Conservation (phyloP, 2,888 invertebrate species). For the Amblyteles armatorius region DNA sequence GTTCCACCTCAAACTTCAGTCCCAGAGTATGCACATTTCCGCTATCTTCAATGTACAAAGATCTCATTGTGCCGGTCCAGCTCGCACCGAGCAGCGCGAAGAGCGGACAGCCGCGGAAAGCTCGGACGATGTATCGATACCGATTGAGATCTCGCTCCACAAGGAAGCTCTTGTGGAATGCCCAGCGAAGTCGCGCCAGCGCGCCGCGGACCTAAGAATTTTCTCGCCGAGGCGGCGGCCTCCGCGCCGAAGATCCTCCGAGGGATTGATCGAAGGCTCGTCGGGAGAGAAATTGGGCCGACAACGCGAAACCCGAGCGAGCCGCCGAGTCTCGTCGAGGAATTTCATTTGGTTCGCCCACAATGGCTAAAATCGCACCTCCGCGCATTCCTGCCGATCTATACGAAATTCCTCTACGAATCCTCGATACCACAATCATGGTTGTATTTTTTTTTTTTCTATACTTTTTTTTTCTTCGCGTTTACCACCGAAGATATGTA, state of each 20-base stretch:
- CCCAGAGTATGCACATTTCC: neutral
- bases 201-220: slow-evolving; percentile 24
- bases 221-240: slow-evolving; percentile 3
- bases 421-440: slow-evolving; percentile 12
- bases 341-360: slow-evolving; percentile 57
- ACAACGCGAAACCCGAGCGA: neutral
- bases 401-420: slow-evolving; percentile 50
- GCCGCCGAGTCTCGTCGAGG: slow-evolving; percentile 24
- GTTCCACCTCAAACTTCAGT: neutral
- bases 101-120: neutral
- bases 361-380: slow-evolving; percentile 49
- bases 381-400: slow-evolving; percentile 40
- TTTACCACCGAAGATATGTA: slow-evolving; percentile 33
- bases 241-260: neutral
- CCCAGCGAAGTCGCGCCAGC: slow-evolving; percentile 16
- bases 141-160: slow-evolving; percentile 29
- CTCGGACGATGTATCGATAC: slow-evolving; percentile 39
- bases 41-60: neutral
- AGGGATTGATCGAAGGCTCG: neutral
- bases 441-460: neutral
- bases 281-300: slow-evolving; percentile 43
- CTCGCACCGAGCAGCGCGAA: neutral
- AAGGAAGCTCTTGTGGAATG: slow-evolving; percentile 27
- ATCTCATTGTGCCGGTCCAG: neutral
- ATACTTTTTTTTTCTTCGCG: neutral